Base-by-base conservation (phyloP, 2,888 invertebrate genomes). In the Chorisops tibialis region DNA sequence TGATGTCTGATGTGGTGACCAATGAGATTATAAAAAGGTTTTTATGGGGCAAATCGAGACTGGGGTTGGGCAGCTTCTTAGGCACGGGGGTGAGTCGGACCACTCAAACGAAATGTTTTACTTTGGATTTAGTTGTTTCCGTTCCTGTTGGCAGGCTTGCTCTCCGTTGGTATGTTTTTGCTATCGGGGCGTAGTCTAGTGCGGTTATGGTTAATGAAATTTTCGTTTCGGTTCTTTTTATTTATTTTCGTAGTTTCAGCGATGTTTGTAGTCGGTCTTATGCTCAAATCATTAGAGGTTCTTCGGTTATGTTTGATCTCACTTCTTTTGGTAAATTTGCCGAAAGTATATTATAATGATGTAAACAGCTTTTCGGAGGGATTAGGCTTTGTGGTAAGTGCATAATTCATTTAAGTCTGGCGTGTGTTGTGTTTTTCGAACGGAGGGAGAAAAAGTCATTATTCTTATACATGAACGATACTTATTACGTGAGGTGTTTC, bases 1-100 rank as follows among this genome's bases (percentile, higher is more conserved):
- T 64, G 64, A 64, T 64, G 61, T 64, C 52, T 64, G 63, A 63
- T 64, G 64, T 52, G 59, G 59, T 64, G 64, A 64, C 64, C 64
- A 61, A 64, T 51, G 59, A 59, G 64, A 64, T 64, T 64, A 64
- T 61, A 51, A 56, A 54, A 56, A 43, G 58, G 39, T 59, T 59
- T 52, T 56, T 30, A 47, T 50, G 49, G 16, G 14, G n/a, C 16
- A 35, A 18, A 35, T 35, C 39, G 38, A 16, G 37, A 45, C 47
- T n/a, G n/a, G n/a, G n/a, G n/a, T n/a, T n/a, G n/a, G n/a, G n/a
- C n/a, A n/a, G n/a, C n/a, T n/a, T n/a, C n/a, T n/a, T n/a, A n/a
- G n/a, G n/a, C n/a, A n/a, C n/a, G n/a, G n/a, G 35, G 24, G 48
- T 48, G 48, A 56, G 56, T 43, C 6, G 18, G 12, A 54, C 51